Evolutionary conservation across 2,888 invertebrate genomes (phyloP).

Genomic region (Embidobia sp.): DNA sequence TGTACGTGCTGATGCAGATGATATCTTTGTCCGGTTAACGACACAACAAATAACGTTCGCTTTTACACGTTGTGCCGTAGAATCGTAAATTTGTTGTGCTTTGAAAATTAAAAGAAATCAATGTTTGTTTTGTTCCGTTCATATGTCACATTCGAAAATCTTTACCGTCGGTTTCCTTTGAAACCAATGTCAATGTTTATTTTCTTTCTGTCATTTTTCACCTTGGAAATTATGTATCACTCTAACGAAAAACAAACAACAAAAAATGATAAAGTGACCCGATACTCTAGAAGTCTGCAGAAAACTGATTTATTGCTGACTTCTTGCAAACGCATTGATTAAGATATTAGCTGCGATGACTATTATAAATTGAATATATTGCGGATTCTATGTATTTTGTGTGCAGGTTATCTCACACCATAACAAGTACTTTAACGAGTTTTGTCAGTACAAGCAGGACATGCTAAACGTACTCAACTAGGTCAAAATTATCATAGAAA

Average conservation of each 20-base stretch:
- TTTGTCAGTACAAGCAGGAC: conserved; percentile 13
- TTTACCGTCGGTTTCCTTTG: conserved; percentile 10
- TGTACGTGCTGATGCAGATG: conserved; percentile 12
- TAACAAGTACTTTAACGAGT: conserved; percentile 25
- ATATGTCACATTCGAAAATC: not conserved
- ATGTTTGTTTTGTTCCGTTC: too few species aligned
- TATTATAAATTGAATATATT: too few species aligned
- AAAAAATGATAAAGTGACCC: too few species aligned
- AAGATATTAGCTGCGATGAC: too few species aligned
- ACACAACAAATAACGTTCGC: conserved; percentile 34
- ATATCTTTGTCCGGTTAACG: conserved; percentile 33
- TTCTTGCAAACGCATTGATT: too few species aligned
- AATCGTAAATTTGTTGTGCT: conserved; percentile 20
- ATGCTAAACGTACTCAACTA: conserved; percentile 16
- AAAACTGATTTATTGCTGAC: too few species aligned
- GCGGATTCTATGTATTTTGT: not conserved
- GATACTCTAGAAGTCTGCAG: too few species aligned
- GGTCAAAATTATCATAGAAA: conserved; percentile 45
- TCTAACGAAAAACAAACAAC: too few species aligned
- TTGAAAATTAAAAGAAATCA: conserved; percentile 9
- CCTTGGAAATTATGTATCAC: too few species aligned
- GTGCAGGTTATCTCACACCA: not conserved
- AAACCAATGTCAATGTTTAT: conserved; percentile 3
- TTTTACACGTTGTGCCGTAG: conserved; percentile 17
- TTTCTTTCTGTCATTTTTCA: too few species aligned